These are phyloP conservation scores for Drosophila paramelanica DNA, from an alignment of 2,888 invertebrate genomes.

Conservation along the genomic window DNA sequence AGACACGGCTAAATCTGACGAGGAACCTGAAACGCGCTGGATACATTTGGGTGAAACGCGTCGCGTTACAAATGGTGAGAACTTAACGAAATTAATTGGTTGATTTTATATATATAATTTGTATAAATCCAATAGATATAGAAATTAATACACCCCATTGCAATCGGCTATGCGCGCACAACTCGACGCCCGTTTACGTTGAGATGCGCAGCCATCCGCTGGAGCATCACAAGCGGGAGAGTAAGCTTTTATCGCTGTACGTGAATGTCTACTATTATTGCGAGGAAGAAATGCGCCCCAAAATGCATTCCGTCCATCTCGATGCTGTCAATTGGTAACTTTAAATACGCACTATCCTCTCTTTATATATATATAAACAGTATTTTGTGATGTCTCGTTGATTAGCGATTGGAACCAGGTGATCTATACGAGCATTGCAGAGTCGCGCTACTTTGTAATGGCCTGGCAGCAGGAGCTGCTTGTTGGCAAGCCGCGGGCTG, in stretches of 20 bases:
- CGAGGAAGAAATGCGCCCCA: slow-evolving; percentile 80
- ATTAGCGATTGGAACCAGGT: slow-evolving; percentile 74
- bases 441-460: slow-evolving; percentile 84
- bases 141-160: slow-evolving; percentile 79
- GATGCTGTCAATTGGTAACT: slow-evolving; percentile 83
- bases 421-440: slow-evolving; percentile 81
- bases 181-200: slow-evolving; percentile 83
- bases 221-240: slow-evolving; percentile 79
- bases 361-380: neutral
- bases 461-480: slow-evolving; percentile 83
- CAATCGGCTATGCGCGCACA: slow-evolving; percentile 83
- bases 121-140: slow-evolving; percentile 62
- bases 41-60: slow-evolving; percentile 79
- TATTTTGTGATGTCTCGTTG: neutral
- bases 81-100: too few relatives aligned
- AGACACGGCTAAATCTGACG: slow-evolving; percentile 21
- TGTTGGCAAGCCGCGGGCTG: slow-evolving; percentile 77
- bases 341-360: neutral
- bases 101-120: too few relatives aligned
- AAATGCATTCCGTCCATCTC: slow-evolving; percentile 82
- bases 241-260: slow-evolving; percentile 82
- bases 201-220: slow-evolving; percentile 82
- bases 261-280: slow-evolving; percentile 84
- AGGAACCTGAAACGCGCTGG: slow-evolving; percentile 66
- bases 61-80: slow-evolving; percentile 74